These are phyloP conservation scores for Myopa tessellatipennis DNA, from an alignment of 2,888 invertebrate genomes.

Conservation along the genomic window DNA sequence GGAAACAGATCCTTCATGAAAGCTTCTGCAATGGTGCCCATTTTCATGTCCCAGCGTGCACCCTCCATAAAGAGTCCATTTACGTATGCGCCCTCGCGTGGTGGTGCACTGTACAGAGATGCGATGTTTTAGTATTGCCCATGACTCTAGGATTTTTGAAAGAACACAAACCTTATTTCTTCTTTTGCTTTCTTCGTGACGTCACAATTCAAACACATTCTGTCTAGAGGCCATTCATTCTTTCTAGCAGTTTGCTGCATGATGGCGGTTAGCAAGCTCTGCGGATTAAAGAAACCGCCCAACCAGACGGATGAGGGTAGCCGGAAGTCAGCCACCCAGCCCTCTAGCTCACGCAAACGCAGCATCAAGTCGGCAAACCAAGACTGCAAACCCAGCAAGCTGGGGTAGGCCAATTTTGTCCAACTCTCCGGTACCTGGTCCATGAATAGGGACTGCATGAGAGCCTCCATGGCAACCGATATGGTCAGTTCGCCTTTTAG, in stretches of 20 bases:
- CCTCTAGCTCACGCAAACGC: constrained; percentile 83
- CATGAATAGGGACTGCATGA: constrained; percentile 88
- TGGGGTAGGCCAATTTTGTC: constrained; percentile 90
- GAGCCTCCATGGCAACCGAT: constrained; percentile 89
- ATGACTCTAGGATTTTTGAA: background rate
- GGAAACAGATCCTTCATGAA: constrained; percentile 91
- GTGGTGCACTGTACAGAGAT: constrained; percentile 73
- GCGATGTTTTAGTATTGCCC: background rate
- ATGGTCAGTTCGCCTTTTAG: constrained; percentile 94
- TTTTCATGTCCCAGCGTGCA: constrained; percentile 88
- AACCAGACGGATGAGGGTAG: constrained; percentile 92
- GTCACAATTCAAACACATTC: constrained; percentile 95
- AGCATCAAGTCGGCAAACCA: constrained; percentile 90
- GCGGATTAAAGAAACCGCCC: constrained; percentile 96
- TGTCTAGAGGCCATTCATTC: constrained; percentile 95
- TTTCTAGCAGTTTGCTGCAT: constrained; percentile 97
- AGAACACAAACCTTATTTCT: constrained; percentile 79
- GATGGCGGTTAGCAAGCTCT: constrained; percentile 95
- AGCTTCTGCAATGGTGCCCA: constrained; percentile 85
- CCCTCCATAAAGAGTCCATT: constrained; percentile 94
- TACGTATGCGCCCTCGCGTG: constrained; percentile 91
- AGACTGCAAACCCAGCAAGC: constrained; percentile 81
- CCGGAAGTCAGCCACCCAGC: constrained; percentile 90
- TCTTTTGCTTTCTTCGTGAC: constrained; percentile 90
- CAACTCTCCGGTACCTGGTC: constrained; percentile 89